Percentiles rank a stretch among this genome's conserved stretches.
phyloP scores from a whole-genome alignment of 2,113 vertebrate species.

The Seriola aureovittata region DNA sequence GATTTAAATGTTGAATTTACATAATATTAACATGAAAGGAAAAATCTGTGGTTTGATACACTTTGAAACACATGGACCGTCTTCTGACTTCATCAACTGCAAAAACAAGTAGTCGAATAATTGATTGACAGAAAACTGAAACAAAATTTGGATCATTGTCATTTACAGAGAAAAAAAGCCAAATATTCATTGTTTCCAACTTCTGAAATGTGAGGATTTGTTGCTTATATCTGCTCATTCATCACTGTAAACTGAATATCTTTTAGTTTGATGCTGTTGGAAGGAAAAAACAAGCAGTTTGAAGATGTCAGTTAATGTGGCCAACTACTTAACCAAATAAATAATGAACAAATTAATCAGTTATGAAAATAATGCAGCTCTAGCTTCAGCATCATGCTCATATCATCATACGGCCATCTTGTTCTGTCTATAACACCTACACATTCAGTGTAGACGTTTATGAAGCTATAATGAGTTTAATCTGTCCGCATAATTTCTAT shows the following conservation, averaged over 20 bases:
- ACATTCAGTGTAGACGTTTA: not conserved
- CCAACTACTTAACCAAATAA: not conserved
- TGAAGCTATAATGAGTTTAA: not conserved
- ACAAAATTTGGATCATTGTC: not conserved
- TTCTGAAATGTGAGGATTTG: not conserved
- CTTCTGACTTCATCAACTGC: not conserved
- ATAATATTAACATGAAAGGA: not conserved
- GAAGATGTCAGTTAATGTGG: not conserved
- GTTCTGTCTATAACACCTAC: constrained; percentile 1
- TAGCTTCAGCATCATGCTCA: not conserved
- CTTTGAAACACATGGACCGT: not conserved
- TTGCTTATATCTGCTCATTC: not conserved
- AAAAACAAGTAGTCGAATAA: not conserved
- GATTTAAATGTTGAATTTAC: not conserved
- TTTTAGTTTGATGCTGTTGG: not conserved
- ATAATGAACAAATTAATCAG: not conserved
- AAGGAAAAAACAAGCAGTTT: not conserved
- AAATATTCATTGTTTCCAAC: no score
- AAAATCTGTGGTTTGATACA: not conserved
- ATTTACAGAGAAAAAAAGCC: not conserved
- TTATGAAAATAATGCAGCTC: constrained; percentile 2
- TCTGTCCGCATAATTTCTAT: not conserved
- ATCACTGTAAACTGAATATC: not conserved
- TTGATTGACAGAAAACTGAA: not conserved
- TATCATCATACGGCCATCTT: not conserved